phyloP scores from a whole-genome alignment of 2,888 invertebrate species.

The Nematopogon swammerdamellus region DNA sequence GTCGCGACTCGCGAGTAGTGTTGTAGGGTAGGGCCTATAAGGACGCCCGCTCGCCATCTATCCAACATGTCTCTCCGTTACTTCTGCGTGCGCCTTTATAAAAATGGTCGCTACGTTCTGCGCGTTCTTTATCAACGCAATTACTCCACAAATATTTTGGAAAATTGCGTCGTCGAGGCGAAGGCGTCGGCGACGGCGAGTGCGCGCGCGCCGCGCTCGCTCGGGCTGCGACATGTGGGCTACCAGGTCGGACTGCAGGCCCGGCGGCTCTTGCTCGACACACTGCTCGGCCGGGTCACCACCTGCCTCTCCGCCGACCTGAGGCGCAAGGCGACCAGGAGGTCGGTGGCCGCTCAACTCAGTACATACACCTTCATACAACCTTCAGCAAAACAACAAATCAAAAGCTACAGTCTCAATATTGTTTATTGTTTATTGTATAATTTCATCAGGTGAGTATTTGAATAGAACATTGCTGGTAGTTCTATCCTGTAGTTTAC shows the following conservation, averaged over 20 bases:
- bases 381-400: too few relatives aligned
- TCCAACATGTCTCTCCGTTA: constrained; percentile 59
- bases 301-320: constrained; percentile 62
- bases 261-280: constrained; percentile 64
- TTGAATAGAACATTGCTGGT: too few relatives aligned
- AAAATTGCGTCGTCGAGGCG: constrained; percentile 5
- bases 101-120: constrained; percentile 58
- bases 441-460: too few relatives aligned
- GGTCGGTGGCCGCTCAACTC: constrained; percentile 18
- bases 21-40: too few relatives aligned
- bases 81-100: constrained; percentile 49
- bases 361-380: constrained; percentile 1
- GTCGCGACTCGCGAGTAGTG: too few relatives aligned
- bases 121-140: constrained; percentile 48
- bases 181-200: constrained; percentile 13
- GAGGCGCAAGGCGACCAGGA: constrained; percentile 59
- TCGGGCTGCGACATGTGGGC: constrained; percentile 37
- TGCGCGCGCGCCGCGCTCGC: constrained; percentile 25
- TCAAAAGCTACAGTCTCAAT: too few relatives aligned
- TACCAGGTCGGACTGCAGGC: constrained; percentile 51
- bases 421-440: too few relatives aligned
- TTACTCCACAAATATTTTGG: constrained; percentile 35
- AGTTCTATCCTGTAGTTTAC: too few relatives aligned
- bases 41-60: too few relatives aligned
- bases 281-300: constrained; percentile 65